phyloP scores from a whole-genome alignment of 2,113 vertebrate genomes.

The Serilophus lunatus region DNA sequence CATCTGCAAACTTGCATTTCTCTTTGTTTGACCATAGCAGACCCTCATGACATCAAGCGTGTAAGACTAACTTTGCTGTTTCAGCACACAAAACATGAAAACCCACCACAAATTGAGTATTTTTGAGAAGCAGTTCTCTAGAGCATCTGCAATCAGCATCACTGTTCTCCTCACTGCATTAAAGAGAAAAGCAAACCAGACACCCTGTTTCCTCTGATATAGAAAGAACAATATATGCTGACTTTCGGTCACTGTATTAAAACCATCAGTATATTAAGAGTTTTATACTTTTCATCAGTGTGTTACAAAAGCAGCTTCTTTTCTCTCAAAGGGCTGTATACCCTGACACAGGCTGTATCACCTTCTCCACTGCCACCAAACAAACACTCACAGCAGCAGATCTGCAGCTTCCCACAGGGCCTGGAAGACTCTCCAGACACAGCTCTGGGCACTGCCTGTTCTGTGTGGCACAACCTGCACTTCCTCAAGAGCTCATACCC shows the following conservation, averaged over 20 bases:
- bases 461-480: background rate
- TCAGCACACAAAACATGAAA: background rate
- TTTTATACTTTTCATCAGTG: background rate
- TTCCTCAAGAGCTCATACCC: background rate
- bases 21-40: background rate
- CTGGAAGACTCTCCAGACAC: background rate
- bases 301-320: background rate
- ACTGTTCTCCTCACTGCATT: fast-evolving
- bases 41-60: background rate
- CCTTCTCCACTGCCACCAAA: background rate
- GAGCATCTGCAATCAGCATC: background rate
- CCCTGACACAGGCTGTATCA: too few species aligned
- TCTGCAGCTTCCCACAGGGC: background rate
- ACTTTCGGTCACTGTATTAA: background rate
- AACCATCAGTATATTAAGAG: background rate
- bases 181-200: background rate
- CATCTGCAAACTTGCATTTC: too few species aligned
- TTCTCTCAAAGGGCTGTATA: background rate
- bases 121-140: background rate
- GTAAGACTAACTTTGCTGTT: background rate
- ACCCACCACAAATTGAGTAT: background rate
- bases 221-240: background rate
- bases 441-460: background rate
- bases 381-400: background rate
- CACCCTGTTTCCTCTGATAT: background rate